Evolutionary conservation across 1,140 invertebrate genomes (phyloP), one percentile per base, ranked within the genome.

Genomic region (Helicoverpa zea): DNA sequence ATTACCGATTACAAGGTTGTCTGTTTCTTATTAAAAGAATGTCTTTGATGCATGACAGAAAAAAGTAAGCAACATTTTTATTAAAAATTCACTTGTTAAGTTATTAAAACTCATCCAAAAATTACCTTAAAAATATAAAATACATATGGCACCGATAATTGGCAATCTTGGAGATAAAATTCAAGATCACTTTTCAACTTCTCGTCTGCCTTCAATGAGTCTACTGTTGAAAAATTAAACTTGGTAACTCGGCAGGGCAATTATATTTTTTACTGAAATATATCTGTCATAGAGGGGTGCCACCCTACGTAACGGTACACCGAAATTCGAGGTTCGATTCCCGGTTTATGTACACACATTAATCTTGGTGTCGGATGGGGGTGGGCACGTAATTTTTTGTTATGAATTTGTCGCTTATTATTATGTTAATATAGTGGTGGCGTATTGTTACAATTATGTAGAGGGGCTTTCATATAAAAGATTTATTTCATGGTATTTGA

Each of bases 271-370:
- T 64, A 43, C 23, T 52, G 74, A 59, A 63, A 77, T 77, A 47
- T 78, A 68, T 68, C 52, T 66, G 51, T 68, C 14, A 30, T 16
- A 75, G 72, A 80, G 83, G 86, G 87, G 87, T 83, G 87, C 12
- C 84, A 87, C 91, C 90, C 91, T 81, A 84, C 81, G 88, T 81
- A 90, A 93, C 83, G 79, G 18, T 84, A 91, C 81, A 84, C 89
- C 87, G 88, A 89, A 94, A 92, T 89, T 87, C 81, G 91, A 90
- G 88, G 83, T 85, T 86, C 77, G 79, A 86, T 88, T 86, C 86
- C 86, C 86, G 82, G 82, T 86, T 87, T 85, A 88, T 87, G 83
- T 87, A 87, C 78, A 68, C 81, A 75, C 82, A 88, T 90, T 90
- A 91, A 91, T 92, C 86, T 91, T 86, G 7, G n/a, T 80, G 49